These are phyloP conservation scores for Rhincodon typus DNA, from an alignment of 2,797 vertebrate species.

Conservation along the genomic window DNA sequence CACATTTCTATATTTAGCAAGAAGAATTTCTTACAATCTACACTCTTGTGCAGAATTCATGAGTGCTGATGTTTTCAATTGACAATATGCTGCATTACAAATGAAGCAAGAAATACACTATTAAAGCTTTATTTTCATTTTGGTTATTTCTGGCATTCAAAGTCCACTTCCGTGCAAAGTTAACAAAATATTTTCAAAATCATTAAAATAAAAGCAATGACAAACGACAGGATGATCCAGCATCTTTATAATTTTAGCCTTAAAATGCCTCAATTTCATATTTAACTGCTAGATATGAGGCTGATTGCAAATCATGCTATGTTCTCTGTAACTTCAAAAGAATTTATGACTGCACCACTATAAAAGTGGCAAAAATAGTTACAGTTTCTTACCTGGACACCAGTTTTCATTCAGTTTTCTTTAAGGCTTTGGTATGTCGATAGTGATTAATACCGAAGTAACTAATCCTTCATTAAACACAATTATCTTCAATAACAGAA, in stretches of 20 bases:
- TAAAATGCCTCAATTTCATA: not conserved
- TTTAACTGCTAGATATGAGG: not conserved
- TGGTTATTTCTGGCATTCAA: not conserved
- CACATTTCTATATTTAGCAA: not conserved
- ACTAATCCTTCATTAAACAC: not conserved
- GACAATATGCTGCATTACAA: not conserved
- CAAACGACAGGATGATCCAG: not conserved
- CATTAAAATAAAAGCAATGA: not conserved
- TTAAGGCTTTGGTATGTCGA: not conserved
- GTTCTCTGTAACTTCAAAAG: not conserved
- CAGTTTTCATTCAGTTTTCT: not conserved
- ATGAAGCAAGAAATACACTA: not conserved
- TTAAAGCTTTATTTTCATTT: not conserved
- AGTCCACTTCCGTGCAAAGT: not conserved
- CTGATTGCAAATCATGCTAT: not conserved
- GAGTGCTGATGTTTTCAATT: not conserved
- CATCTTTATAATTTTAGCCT: not conserved
- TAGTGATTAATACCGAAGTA: not conserved
- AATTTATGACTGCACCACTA: not conserved
- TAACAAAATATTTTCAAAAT: not conserved
- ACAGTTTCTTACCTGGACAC: not conserved
- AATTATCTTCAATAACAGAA: constrained; percentile 8
- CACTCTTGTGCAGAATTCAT: not conserved
- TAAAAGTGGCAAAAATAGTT: not conserved
- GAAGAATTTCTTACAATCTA: not conserved